Conservation (phyloP, 2,797 vertebrate species). For the Epinephelus awoara region DNA sequence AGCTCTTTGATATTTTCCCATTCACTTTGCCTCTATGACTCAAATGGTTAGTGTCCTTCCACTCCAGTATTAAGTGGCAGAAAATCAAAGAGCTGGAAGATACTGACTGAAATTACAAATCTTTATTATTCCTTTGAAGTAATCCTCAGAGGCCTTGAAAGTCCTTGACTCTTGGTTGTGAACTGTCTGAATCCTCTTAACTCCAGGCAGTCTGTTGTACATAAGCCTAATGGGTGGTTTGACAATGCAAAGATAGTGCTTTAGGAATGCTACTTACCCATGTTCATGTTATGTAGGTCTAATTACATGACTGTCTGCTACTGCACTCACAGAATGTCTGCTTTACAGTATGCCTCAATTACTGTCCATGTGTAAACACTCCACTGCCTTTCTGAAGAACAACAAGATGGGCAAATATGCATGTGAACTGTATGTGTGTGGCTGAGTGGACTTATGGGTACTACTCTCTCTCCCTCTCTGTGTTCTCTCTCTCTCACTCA, state of each 20-base stretch:
- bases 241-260: constrained; percentile 41
- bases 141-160: constrained; percentile 12
- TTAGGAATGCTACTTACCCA: constrained; percentile 40
- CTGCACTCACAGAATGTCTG: constrained; percentile 1
- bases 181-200: constrained; percentile 35
- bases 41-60: neutral
- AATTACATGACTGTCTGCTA: constrained; percentile 5
- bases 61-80: constrained; percentile 1
- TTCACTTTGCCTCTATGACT: too few relatives aligned
- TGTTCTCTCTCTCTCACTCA: constrained; percentile 72
- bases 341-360: constrained; percentile 1
- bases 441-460: constrained; percentile 45
- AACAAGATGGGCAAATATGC: constrained; percentile 37
- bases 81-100: neutral
- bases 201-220: constrained; percentile 30
- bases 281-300: constrained; percentile 10
- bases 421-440: constrained; percentile 1
- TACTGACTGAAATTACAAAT: constrained; percentile 10
- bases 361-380: constrained; percentile 9
- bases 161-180: constrained; percentile 41
- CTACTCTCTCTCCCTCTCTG: constrained; percentile 34
- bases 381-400: constrained; percentile 10
- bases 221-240: constrained; percentile 19
- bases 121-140: neutral
- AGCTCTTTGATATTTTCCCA: too few relatives aligned